Evolutionary conservation across 2,888 invertebrate species (phyloP).

Genomic region (Drosophila multiciliata): DNA sequence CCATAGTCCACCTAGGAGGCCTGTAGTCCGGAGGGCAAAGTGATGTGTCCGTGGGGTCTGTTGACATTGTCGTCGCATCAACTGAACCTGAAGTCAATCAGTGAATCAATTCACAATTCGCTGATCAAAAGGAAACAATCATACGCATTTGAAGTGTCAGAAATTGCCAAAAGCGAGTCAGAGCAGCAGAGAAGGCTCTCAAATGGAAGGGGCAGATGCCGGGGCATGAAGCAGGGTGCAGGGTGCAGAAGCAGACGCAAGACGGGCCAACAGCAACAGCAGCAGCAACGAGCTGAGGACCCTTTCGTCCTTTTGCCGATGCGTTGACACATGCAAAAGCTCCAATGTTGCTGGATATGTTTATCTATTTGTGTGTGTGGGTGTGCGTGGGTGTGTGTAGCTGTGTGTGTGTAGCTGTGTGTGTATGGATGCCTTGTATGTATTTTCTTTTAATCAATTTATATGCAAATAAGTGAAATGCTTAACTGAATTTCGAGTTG

Average conservation of each 20-base stretch:
- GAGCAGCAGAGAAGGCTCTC: conserved; percentile 1
- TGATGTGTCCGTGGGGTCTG: conserved; percentile 43
- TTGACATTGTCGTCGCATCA: conserved; percentile 76
- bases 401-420: conserved; percentile 36
- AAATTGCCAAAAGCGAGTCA: conserved; percentile 67
- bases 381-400: conserved; percentile 26
- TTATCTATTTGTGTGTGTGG: conserved; percentile 9
- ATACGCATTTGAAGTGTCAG: conserved; percentile 82
- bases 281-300: conserved; percentile 40
- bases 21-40: conserved; percentile 28
- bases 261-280: conserved; percentile 8
- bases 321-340: conserved; percentile 71
- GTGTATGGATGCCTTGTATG: conserved; percentile 50
- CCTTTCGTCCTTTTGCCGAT: conserved; percentile 63
- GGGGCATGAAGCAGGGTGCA: background rate
- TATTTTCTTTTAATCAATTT: conserved; percentile 81
- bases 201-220: conserved; percentile 1
- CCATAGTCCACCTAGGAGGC: conserved; percentile 20
- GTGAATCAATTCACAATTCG: conserved; percentile 81
- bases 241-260: conserved; percentile 9
- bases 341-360: conserved; percentile 27
- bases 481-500: conserved; percentile 78
- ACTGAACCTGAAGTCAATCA: conserved; percentile 81
- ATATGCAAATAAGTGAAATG: conserved; percentile 82
- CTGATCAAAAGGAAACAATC: conserved; percentile 83